A percentile compares a stretch with the other conserved stretches of the same genome.
phyloP scores from a whole-genome alignment of 2,113 vertebrate species.

The Melanerpes aurifrons region DNA sequence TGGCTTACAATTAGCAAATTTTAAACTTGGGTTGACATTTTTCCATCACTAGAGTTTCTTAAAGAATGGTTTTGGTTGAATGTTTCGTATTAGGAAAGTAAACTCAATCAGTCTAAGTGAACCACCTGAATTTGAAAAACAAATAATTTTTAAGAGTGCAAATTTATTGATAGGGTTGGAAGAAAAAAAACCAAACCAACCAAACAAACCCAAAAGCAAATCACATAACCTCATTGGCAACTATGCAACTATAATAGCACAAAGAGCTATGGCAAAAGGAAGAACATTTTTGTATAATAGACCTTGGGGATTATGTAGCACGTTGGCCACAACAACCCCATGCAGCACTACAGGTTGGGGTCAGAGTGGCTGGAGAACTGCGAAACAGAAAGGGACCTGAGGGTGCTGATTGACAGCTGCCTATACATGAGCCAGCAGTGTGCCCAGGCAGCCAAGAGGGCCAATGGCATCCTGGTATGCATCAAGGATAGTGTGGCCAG shows the following conservation, averaged over 20 bases:
- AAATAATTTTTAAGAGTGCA: background rate
- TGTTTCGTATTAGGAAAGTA: conserved; percentile 58
- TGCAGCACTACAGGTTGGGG: no score
- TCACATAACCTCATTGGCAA: background rate
- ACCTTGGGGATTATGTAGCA: background rate
- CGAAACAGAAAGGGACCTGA: no score
- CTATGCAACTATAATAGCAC: background rate
- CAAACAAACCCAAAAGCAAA: background rate
- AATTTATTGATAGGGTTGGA: background rate
- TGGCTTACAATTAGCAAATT: conserved; percentile 47
- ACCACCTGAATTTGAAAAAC: conserved; percentile 21
- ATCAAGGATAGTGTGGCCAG: no score
- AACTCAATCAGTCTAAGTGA: conserved; percentile 32
- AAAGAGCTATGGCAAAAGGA: background rate
- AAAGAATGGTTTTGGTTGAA: conserved; percentile 39
- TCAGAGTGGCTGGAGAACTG: no score
- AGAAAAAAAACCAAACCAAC: background rate
- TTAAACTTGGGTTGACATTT: conserved; percentile 53
- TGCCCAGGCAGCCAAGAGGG: no score
- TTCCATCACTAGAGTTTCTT: conserved; percentile 32
- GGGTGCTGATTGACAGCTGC: no score
- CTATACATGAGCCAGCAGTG: no score
- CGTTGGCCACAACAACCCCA: no score
- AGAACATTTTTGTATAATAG: background rate
- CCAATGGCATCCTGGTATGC: no score